These are phyloP conservation scores for Beris morrisii DNA, from an alignment of 2,888 invertebrate species.

Conservation along the genomic window DNA sequence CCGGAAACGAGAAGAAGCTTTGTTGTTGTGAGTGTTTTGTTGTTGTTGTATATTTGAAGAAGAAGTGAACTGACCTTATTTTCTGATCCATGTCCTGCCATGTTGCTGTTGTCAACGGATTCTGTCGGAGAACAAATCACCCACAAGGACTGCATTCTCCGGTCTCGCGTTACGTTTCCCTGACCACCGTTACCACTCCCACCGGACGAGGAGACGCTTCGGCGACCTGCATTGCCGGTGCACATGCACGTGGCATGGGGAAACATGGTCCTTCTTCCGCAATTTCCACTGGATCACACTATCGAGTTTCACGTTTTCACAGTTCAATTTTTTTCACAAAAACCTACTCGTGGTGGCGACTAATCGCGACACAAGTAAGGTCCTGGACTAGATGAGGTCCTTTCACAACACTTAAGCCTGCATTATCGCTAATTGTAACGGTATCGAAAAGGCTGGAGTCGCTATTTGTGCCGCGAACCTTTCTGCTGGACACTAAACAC, in stretches of 20 bases:
- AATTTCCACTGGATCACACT: not conserved
- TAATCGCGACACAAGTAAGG: too few species aligned
- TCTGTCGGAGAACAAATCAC: conserved; percentile 21
- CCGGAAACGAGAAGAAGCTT: too few species aligned
- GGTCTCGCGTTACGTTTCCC: conserved; percentile 1
- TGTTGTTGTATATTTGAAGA: too few species aligned
- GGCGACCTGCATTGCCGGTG: conserved; percentile 27
- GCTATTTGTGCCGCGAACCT: not conserved
- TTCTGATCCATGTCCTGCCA: not conserved
- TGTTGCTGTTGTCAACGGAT: conserved; percentile 1
- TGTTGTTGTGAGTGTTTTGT: too few species aligned
- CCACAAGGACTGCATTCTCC: conserved; percentile 26
- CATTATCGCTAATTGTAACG: too few species aligned
- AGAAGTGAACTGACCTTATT: conserved; percentile 27
- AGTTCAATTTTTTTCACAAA: not conserved
- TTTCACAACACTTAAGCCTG: not conserved
- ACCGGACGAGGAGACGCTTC: conserved; percentile 15
- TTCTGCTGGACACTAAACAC: conserved; percentile 11
- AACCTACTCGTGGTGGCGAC: too few species aligned
- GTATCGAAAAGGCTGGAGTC: too few species aligned
- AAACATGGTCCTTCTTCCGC: conserved; percentile 20
- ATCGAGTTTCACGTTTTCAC: conserved; percentile 11
- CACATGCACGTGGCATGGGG: conserved; percentile 36
- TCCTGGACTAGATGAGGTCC: too few species aligned
- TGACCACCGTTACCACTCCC: conserved; percentile 6